These are phyloP conservation scores for Oithona nana DNA, from an alignment of 2,888 invertebrate genomes.

Conservation along the genomic window DNA sequence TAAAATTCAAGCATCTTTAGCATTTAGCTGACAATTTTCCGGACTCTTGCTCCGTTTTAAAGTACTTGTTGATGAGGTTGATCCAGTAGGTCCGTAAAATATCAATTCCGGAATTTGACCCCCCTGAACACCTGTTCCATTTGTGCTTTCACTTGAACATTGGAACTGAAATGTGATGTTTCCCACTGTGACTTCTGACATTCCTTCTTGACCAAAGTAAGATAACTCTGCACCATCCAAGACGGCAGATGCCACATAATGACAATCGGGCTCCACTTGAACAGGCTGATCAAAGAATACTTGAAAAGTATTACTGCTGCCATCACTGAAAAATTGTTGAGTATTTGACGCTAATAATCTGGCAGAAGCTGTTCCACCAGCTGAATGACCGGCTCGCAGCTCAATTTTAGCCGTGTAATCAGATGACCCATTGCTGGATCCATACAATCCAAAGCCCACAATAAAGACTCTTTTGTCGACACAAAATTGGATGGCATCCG, in stretches of 20 bases:
- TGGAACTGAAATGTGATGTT: constrained; percentile 92
- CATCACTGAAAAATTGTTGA: constrained; percentile 86
- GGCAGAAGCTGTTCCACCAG: no score
- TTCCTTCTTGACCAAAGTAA: constrained; percentile 91
- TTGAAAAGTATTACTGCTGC: constrained; percentile 86
- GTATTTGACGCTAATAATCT: constrained; percentile 56
- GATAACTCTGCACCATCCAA: constrained; percentile 81
- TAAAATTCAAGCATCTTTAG: no score
- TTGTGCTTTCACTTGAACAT: constrained; percentile 89
- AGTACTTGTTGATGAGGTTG: neutral
- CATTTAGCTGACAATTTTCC: neutral
- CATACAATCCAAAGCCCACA: constrained; percentile 85
- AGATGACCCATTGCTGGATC: constrained; percentile 84
- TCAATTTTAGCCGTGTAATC: constrained; percentile 54
- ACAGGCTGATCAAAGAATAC: constrained; percentile 57
- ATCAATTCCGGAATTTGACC: constrained; percentile 93
- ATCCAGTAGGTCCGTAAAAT: constrained; percentile 55
- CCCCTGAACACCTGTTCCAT: constrained; percentile 90
- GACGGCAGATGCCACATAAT: constrained; percentile 87
- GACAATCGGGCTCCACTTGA: constrained; percentile 50
- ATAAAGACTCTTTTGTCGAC: constrained; percentile 88
- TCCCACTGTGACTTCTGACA: constrained; percentile 80
- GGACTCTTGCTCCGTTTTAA: neutral
- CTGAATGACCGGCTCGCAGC: constrained; percentile 32
- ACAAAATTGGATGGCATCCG: constrained; percentile 90